Base-by-base conservation (phyloP, 2,113 vertebrate genomes). In the Oreochromis spilurus region DNA sequence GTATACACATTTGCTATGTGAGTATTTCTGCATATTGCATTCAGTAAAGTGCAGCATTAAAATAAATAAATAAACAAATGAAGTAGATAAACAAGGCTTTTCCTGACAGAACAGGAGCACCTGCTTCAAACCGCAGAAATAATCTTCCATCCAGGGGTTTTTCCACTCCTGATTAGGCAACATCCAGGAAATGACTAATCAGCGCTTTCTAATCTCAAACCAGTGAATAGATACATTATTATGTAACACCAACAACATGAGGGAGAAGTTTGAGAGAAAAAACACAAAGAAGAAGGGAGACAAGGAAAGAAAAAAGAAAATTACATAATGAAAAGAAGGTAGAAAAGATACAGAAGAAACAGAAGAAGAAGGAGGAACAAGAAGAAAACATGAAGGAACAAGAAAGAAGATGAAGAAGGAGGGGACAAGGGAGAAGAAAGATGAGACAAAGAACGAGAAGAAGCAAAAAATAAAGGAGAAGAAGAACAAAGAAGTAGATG, bases 61-160 rank as follows among this genome's bases (percentile, higher is more conserved):
- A 86, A 81, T 78, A 72, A 36, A 78, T 26, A 6, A 90, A 67
- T 38, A 67, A 55, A 55, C 48, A 84, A 72, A 81, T 52, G 54
- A 26, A 29, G 43, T 52, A 2, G 9, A 89, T 75, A 82, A 19
- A 65, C 11, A 9, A 29, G 29, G 87, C n/a, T 83, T 45, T 55
- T 34, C 45, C 62, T 86, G 36, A 88, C 86, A 88, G 84, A 90
- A 88, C 54, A 85, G 60, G 75, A 92, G 52, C 72, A 14, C 6
- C 31, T 19, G 79, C 60, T 13, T 62, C 52, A n/a, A 38, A 52
- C 6, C 29, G 40, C 31, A 53, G 79, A 77, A 38, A 43, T 17
- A 8, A 58, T 58, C 79, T n/a, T 8, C 14, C 54, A 29, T 90
- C n/a, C 14, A 26, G 21, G 31, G 5, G 17, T 75, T 38, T 86